phyloP scores from a whole-genome alignment of 2,797 vertebrate species.

The Pantherophis alleghaniensis region DNA sequence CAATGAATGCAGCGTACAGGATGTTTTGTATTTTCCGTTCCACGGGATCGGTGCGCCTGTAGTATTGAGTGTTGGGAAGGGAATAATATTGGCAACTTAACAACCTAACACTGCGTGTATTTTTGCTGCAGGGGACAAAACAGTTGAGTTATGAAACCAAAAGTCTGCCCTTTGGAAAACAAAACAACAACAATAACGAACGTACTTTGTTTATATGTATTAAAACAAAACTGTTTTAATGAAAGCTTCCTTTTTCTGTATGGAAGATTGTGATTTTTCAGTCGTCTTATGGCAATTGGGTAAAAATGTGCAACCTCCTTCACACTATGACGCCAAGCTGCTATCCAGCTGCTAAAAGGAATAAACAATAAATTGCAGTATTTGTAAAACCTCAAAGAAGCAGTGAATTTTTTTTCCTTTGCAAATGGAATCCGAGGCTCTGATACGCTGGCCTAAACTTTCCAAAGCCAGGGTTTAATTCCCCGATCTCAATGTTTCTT shows the following conservation, averaged over 20 bases:
- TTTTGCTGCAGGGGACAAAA: background rate
- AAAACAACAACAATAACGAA: background rate
- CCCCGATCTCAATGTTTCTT: background rate
- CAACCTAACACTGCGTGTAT: background rate
- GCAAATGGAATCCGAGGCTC: background rate
- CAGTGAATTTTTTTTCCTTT: background rate
- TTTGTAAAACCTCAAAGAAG: background rate
- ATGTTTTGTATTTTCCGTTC: conserved; percentile 16
- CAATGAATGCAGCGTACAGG: conserved; percentile 23
- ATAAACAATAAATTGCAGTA: background rate
- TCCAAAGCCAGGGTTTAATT: background rate
- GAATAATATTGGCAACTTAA: background rate
- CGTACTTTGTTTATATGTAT: background rate
- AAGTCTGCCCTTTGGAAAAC: background rate
- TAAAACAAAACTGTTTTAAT: background rate
- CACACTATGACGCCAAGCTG: background rate
- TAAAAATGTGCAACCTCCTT: background rate
- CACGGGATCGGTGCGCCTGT: background rate
- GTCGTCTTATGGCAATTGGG: background rate
- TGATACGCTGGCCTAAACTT: background rate
- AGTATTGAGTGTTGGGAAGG: background rate
- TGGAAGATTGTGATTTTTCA: background rate
- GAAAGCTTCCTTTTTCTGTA: background rate
- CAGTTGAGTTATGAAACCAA: background rate
- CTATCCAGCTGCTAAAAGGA: background rate